These are phyloP conservation scores for Pemphigus obesinymphae DNA, from an alignment of 1,140 invertebrate genomes.

Conservation along the genomic window DNA sequence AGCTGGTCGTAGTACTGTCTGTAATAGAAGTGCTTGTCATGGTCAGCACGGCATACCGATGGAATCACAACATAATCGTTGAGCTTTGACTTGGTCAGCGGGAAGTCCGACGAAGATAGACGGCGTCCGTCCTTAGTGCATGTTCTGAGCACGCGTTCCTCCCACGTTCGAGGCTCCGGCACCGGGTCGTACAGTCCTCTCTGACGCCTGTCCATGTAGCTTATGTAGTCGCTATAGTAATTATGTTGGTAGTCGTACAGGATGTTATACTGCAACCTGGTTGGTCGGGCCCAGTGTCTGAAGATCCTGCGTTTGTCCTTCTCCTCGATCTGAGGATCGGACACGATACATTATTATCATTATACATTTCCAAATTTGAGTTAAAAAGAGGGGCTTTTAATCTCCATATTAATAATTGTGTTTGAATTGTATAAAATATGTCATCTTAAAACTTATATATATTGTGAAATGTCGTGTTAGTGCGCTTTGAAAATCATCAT, in stretches of 20 bases:
- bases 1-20: slow-evolving; percentile 47
- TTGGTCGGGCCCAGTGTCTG: slow-evolving; percentile 50
- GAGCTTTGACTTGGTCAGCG: slow-evolving; percentile 39
- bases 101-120: slow-evolving; percentile 34
- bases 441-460: no score
- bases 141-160: slow-evolving; percentile 68
- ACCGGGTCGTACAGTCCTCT: slow-evolving; percentile 63
- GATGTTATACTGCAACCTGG: slow-evolving; percentile 72
- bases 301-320: slow-evolving; percentile 46
- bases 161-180: slow-evolving; percentile 73
- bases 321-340: slow-evolving; percentile 44
- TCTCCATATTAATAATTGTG: no score
- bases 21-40: slow-evolving; percentile 47
- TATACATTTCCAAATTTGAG: no score
- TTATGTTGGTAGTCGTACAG: slow-evolving; percentile 74
- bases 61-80: slow-evolving; percentile 43
- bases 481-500: no score
- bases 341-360: no score
- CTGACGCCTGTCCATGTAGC: slow-evolving; percentile 70
- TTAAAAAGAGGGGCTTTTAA: no score
- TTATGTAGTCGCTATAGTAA: slow-evolving; percentile 79
- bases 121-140: slow-evolving; percentile 52
- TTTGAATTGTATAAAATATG: no score
- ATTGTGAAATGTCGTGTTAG: no score
- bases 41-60: slow-evolving; percentile 45